These are phyloP conservation scores for Sminthurinus signatus DNA, from an alignment of 1,140 invertebrate species.

Conservation along the genomic window DNA sequence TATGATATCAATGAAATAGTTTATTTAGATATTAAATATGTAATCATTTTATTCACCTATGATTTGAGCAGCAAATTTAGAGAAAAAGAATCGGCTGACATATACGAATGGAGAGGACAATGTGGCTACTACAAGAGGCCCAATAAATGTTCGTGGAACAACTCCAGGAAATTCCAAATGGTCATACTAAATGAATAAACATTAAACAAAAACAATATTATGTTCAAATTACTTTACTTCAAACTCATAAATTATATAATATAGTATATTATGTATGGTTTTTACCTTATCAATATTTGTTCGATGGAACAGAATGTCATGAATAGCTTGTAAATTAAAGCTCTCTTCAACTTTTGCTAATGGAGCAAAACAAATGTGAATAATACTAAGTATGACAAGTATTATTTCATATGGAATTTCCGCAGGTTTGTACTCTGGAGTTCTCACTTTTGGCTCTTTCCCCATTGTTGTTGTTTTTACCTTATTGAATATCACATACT, in stretches of 20 bases:
- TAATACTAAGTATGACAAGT: too few species aligned
- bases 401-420: conserved; percentile 33
- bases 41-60: conserved; percentile 61
- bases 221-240: too few species aligned
- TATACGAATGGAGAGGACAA: conserved; percentile 69
- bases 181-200: too few species aligned
- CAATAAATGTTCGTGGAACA: conserved; percentile 92
- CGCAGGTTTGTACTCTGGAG: background rate
- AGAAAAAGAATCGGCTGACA: conserved; percentile 61
- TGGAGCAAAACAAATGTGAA: conserved; percentile 81
- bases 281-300: conserved; percentile 74
- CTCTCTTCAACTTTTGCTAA: conserved; percentile 99
- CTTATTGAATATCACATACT: too few species aligned
- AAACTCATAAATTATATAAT: too few species aligned
- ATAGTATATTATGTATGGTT: background rate
- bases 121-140: conserved; percentile 75
- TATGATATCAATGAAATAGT: too few species aligned
- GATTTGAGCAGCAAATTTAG: conserved; percentile 86
- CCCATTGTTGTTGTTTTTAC: background rate
- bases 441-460: background rate
- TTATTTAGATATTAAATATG: too few species aligned
- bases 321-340: conserved; percentile 96
- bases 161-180: conserved; percentile 97
- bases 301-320: conserved; percentile 88
- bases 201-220: too few species aligned